phyloP scores from a whole-genome alignment of 2,888 invertebrate genomes.

The Thymelicus lineola region DNA sequence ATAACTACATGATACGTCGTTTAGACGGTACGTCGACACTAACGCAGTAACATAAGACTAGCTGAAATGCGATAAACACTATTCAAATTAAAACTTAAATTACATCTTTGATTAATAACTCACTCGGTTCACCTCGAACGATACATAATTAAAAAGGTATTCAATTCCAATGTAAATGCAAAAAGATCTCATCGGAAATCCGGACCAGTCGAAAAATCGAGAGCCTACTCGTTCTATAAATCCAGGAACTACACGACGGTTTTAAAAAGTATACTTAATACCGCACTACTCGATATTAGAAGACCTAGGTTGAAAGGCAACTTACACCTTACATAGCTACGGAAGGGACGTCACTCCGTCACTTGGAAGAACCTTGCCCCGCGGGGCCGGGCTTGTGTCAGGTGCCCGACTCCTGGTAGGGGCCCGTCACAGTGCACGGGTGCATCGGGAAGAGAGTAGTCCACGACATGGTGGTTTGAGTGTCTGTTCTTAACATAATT shows the following conservation, averaged over 20 bases:
- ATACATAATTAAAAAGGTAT: conserved; percentile 70
- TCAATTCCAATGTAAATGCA: conserved; percentile 78
- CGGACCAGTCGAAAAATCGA: conserved; percentile 58
- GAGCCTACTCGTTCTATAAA: conserved; percentile 49
- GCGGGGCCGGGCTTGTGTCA: conserved; percentile 69
- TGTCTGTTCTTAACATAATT: conserved; percentile 85
- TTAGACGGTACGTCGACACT: conserved; percentile 73
- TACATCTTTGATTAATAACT: conserved; percentile 84
- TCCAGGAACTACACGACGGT: conserved; percentile 74
- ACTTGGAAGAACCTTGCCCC: conserved; percentile 51
- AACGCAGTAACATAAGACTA: conserved; percentile 83
- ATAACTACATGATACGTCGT: conserved; percentile 76
- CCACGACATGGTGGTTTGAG: conserved; percentile 93
- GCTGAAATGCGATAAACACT: conserved; percentile 84
- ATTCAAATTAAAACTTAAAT: conserved; percentile 78
- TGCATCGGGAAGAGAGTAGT: conserved; percentile 95
- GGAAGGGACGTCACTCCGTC: conserved; percentile 56
- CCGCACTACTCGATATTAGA: conserved; percentile 54
- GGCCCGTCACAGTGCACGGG: conserved; percentile 93
- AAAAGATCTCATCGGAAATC: conserved; percentile 62
- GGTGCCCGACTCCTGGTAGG: conserved; percentile 89
- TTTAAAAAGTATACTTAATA: conserved; percentile 57
- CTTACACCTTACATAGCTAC: conserved; percentile 60
- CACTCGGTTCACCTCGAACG: conserved; percentile 77
- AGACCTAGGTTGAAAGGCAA: conserved; percentile 54